Base-by-base conservation (phyloP, 2,888 invertebrate genomes). In the Agapostemon virescens region DNA sequence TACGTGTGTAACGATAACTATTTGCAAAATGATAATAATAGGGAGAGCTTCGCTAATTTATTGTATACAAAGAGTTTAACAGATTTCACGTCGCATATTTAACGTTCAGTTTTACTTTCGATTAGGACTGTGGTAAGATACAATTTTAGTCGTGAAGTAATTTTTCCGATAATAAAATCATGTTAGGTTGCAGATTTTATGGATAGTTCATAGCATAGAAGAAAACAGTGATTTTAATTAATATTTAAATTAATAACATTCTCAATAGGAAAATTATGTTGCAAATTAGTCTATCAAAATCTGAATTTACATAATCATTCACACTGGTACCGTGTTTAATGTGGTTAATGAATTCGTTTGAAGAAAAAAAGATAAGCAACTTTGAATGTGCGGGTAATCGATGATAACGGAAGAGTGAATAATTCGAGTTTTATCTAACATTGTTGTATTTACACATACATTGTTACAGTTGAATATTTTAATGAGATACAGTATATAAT, bases 381-480 rank as follows among this genome's bases (percentile, higher is more conserved):
- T 20, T 66, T 55, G 17, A 17, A 33, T 33, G 33, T 26, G n/a
- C 13, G 40, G 63, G 38, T 69, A 75, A 55, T 75, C n/a, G 23
- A 6, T 38, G 36, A 52, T 78, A 45, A 66, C 63, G n/a, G 49
- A n/a, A 20, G 17, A 4, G 17, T 40, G 40, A 17, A 17, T 17
- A 40, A 40, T 40, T 15, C 15, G 17, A 17, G 7, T 42, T 42
- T 17, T 42, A 42, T 15, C 17, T 42, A n/a, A n/a, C n/a, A n/a
- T 40, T 4, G 15, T 13, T 40, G 40, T 40, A 40, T 40, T 13
- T 40, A 40, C 40, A 40, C 40, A 40, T 40, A 4, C 4, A 40
- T 13, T 40, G 15, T n/a, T n/a, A n/a, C 11, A 9, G 9, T 38
- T 38, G 38, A 38, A 9, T 38, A 38, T 38, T 38, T 38, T 38